phyloP scores from a whole-genome alignment of 2,113 vertebrate species.

The Onychorhynchus coronatus region DNA sequence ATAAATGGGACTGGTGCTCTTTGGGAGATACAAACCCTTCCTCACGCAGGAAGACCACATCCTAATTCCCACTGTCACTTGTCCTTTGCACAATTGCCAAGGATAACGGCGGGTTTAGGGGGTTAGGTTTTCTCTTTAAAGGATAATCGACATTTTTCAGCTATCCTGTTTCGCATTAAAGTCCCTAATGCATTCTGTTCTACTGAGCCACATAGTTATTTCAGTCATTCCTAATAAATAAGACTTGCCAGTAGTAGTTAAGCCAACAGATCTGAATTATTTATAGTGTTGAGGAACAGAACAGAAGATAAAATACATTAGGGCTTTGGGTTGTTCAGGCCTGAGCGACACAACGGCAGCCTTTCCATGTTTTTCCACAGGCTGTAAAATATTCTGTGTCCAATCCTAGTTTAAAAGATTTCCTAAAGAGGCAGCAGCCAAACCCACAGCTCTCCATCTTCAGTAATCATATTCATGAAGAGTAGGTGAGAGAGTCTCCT shows the following conservation, averaged over 20 bases:
- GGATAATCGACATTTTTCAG: slow-evolving; percentile 39
- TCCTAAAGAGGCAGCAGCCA: slow-evolving; percentile 21
- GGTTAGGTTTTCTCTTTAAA: not conserved
- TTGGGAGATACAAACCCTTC: not conserved
- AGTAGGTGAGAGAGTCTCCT: not conserved
- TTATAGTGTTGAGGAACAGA: slow-evolving; percentile 49
- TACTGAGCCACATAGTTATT: slow-evolving; percentile 57
- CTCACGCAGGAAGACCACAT: not conserved
- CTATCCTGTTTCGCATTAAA: slow-evolving; percentile 15
- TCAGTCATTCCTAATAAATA: slow-evolving; percentile 67
- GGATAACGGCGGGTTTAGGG: not conserved
- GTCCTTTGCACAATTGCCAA: not conserved
- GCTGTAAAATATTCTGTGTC: slow-evolving; percentile 10
- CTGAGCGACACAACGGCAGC: slow-evolving; percentile 8
- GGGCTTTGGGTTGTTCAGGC: slow-evolving; percentile 31
- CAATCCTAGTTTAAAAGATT: not conserved
- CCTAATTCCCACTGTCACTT: not conserved
- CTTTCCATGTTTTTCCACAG: not conserved
- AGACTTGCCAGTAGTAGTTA: slow-evolving; percentile 63
- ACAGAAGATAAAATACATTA: slow-evolving; percentile 46
- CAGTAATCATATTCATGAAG: not conserved
- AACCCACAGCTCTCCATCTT: not conserved
- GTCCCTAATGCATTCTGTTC: slow-evolving; percentile 52
- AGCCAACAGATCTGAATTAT: slow-evolving; percentile 68
- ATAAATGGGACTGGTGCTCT: not conserved